Evolutionary conservation across 2,113 vertebrate species (phyloP).

Genomic region (Elgaria multicarinata): DNA sequence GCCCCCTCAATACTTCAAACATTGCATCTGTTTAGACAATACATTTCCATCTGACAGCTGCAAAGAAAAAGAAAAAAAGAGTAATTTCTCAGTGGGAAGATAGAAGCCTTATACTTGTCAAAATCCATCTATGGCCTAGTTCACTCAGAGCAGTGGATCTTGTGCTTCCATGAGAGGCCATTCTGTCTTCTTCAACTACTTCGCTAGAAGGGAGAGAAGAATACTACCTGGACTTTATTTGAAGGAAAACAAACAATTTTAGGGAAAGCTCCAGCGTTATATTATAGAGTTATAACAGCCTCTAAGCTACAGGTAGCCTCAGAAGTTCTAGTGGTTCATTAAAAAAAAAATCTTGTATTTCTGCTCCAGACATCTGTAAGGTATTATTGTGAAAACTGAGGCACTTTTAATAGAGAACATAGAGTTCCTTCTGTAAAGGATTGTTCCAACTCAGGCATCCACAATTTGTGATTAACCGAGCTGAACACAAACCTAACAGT

Average conservation of each 20-base stretch:
- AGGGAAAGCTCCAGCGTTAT: background rate
- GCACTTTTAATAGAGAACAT: background rate
- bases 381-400: background rate
- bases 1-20: background rate
- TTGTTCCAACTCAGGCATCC: background rate
- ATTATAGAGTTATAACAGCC: background rate
- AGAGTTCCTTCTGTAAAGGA: background rate
- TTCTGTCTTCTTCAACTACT: background rate
- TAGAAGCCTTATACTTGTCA: background rate
- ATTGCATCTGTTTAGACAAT: background rate
- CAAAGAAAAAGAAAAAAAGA: too few species aligned
- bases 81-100: background rate
- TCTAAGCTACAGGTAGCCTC: background rate
- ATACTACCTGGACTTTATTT: background rate
- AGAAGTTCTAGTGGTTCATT: background rate
- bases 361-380: background rate
- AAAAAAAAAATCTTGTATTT: background rate
- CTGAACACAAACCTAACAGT: too few species aligned
- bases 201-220: background rate
- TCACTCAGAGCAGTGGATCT: background rate
- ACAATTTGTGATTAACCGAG: background rate
- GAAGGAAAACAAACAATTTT: background rate
- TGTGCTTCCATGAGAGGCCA: background rate
- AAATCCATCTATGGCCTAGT: slow-evolving; percentile 16
- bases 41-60: background rate